These are phyloP conservation scores for Eulithis testata DNA, from an alignment of 2,888 invertebrate species.

Conservation along the genomic window DNA sequence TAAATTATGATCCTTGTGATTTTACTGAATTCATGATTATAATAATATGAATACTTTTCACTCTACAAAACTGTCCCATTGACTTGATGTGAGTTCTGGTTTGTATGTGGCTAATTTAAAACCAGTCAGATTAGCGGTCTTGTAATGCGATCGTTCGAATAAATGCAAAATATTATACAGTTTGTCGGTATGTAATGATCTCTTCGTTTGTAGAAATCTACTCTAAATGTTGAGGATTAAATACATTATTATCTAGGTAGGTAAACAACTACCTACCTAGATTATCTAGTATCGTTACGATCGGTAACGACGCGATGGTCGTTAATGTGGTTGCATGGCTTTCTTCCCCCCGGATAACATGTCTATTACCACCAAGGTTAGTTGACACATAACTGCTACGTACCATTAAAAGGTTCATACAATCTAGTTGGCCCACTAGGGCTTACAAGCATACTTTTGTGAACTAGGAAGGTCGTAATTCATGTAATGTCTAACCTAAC, in stretches of 20 bases:
- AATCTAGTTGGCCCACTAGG: not conserved
- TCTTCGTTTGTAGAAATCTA: not conserved
- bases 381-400: no score
- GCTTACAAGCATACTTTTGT: not conserved
- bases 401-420: no score
- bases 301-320: not conserved
- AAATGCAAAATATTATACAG: conserved; percentile 15
- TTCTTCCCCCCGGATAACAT: not conserved
- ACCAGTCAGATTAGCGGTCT: conserved; percentile 18
- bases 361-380: no score
- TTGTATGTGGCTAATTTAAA: conserved; percentile 16
- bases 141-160: conserved; percentile 15
- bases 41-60: no score
- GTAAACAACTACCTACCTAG: no score
- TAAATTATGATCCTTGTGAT: no score
- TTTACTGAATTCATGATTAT: no score
- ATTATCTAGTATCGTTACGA: no score
- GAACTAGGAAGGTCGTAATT: no score
- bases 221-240: conserved; percentile 13
- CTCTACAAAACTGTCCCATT: no score
- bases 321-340: not conserved
- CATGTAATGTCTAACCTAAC: no score
- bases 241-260: not conserved
- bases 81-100: not conserved
- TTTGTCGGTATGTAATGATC: conserved; percentile 12